A percentile compares a stretch with the other conserved stretches of the same genome.
These are phyloP conservation scores for Drosophila azteca DNA, from an alignment of 1,140 invertebrate genomes.

Conservation along the genomic window DNA sequence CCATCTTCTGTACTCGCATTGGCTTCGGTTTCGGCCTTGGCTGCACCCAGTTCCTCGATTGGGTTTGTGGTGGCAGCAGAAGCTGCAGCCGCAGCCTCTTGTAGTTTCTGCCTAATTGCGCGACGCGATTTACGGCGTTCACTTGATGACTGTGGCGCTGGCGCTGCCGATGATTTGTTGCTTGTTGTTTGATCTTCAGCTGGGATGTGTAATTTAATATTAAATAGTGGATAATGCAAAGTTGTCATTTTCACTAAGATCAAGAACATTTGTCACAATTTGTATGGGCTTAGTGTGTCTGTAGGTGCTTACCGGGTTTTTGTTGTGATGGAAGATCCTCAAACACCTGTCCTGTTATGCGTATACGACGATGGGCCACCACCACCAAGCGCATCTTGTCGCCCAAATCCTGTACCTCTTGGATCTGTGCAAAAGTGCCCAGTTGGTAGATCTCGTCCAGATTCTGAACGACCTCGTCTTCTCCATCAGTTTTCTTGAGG, in stretches of 20 bases:
- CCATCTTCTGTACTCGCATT: constrained; percentile 47
- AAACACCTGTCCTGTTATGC: constrained; percentile 90
- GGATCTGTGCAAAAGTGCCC: constrained; percentile 99
- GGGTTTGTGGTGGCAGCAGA: not conserved
- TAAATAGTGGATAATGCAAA: constrained; percentile 83
- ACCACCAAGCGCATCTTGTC: constrained; percentile 96
- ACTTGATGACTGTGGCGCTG: too few species aligned
- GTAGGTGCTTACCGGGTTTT: constrained; percentile 69
- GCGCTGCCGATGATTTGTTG: too few species aligned
- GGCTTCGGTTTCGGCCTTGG: constrained; percentile 26
- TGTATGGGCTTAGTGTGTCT: constrained; percentile 36
- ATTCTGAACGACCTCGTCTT: constrained; percentile 93
- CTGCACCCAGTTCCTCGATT: not conserved
- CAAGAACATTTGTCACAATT: constrained; percentile 60
- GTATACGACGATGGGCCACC: constrained; percentile 95
- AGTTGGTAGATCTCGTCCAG: constrained; percentile 95
- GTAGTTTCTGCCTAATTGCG: too few species aligned
- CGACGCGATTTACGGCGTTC: constrained; percentile 84
- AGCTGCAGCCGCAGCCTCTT: too few species aligned
- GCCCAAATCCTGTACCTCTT: constrained; percentile 98
- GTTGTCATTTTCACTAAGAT: constrained; percentile 83
- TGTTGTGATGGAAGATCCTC: constrained; percentile 87
- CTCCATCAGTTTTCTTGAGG: constrained; percentile 96
- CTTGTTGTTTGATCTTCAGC: constrained; percentile 76
- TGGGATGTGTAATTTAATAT: constrained; percentile 83